phyloP scores from a whole-genome alignment of 2,888 invertebrate genomes.

The Drosophila mimetica region DNA sequence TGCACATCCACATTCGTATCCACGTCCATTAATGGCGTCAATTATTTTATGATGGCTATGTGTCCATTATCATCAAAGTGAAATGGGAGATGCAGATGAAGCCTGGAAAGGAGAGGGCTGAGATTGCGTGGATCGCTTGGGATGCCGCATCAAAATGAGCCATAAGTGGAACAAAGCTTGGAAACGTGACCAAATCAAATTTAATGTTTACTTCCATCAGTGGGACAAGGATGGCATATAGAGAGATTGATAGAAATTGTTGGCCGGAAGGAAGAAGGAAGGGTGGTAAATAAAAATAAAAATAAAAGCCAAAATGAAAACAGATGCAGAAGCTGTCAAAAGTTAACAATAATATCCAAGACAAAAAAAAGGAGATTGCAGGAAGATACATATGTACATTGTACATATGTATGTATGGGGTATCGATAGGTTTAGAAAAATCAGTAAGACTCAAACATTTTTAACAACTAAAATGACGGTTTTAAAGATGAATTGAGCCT shows the following conservation, averaged over 20 bases:
- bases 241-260: constrained; percentile 41
- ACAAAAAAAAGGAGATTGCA: constrained; percentile 14
- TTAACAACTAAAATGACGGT: too few species aligned
- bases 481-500: too few species aligned
- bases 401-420: too few species aligned
- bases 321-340: constrained; percentile 43
- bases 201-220: constrained; percentile 74
- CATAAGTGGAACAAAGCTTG: constrained; percentile 84
- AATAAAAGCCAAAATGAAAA: constrained; percentile 32
- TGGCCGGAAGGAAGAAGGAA: background rate
- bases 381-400: too few species aligned
- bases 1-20: constrained; percentile 7
- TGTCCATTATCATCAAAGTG: constrained; percentile 59
- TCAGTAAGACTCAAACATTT: too few species aligned
- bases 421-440: too few species aligned
- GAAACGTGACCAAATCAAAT: constrained; percentile 84
- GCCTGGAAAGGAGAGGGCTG: constrained; percentile 30
- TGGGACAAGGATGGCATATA: constrained; percentile 12
- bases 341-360: constrained; percentile 13
- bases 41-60: constrained; percentile 73
- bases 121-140: constrained; percentile 61
- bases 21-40: constrained; percentile 48
- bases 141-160: constrained; percentile 76
- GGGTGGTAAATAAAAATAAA: constrained; percentile 14
- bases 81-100: background rate